A percentile compares a stretch with the other conserved stretches of the same genome.
phyloP scores from a whole-genome alignment of 2,113 vertebrate species.

The Oxyruncus cristatus region DNA sequence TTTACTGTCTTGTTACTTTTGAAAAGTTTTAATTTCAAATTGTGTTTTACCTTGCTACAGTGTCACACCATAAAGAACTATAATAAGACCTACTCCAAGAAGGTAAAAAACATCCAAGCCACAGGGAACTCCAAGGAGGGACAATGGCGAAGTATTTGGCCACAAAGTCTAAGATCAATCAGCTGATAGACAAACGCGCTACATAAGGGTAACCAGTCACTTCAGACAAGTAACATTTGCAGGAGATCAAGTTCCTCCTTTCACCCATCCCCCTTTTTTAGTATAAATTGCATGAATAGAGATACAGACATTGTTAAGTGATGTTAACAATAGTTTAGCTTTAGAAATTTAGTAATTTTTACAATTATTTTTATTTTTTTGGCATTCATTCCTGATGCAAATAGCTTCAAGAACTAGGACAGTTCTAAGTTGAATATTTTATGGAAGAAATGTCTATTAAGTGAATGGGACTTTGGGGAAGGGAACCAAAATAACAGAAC shows the following conservation, averaged over 20 bases:
- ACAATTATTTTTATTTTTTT: neutral
- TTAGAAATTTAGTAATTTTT: neutral
- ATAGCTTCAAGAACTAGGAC: neutral
- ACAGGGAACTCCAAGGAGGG: neutral
- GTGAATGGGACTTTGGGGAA: neutral
- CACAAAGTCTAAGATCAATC: neutral
- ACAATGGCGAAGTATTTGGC: neutral
- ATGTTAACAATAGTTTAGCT: neutral
- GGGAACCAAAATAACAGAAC: neutral
- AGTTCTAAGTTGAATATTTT: neutral
- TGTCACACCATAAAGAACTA: neutral
- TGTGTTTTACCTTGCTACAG: neutral
- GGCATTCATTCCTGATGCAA: neutral
- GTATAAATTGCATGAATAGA: neutral
- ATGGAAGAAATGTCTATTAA: neutral
- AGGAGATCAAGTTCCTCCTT: slow-evolving; percentile 50
- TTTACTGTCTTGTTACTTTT: neutral
- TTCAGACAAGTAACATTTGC: neutral
- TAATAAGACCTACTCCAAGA: neutral
- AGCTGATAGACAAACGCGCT: neutral
- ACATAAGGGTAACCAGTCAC: neutral
- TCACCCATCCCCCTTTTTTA: neutral
- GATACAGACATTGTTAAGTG: neutral
- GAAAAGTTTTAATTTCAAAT: neutral
- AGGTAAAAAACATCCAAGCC: neutral